phyloP scores from a whole-genome alignment of 2,113 vertebrate genomes.

The Dromaius novaehollandiae region DNA sequence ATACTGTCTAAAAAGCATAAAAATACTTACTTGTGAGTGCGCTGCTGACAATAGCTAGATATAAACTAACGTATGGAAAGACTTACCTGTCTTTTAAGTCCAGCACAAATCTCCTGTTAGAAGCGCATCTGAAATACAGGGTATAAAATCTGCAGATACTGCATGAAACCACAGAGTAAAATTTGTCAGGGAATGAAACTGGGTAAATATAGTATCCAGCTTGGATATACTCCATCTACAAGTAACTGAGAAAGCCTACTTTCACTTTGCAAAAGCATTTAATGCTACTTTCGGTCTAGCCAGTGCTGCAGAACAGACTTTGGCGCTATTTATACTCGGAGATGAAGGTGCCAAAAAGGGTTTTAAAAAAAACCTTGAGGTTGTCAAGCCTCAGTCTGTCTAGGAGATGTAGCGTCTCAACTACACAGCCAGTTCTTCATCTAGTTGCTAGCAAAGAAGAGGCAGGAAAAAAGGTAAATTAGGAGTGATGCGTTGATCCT shows the following conservation, averaged over 20 bases:
- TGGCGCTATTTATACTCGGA: not conserved
- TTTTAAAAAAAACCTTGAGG: not conserved
- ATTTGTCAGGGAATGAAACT: not conserved
- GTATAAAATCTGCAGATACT: not conserved
- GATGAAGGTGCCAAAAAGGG: constrained; percentile 24
- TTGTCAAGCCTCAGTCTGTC: not conserved
- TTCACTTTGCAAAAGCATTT: constrained; percentile 41
- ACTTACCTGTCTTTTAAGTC: not conserved
- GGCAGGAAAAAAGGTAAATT: not conserved
- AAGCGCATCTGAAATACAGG: not conserved
- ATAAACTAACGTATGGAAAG: not conserved
- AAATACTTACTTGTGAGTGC: not conserved
- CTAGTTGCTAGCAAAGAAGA: not conserved
- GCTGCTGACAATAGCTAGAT: not conserved
- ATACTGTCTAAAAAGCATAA: not conserved
- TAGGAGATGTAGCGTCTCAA: not conserved
- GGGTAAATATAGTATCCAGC: constrained; percentile 4
- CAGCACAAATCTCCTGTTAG: not conserved
- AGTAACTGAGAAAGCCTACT: constrained; percentile 1
- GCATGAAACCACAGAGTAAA: not conserved
- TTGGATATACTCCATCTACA: not conserved
- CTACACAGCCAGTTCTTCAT: not conserved
- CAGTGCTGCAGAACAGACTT: not conserved
- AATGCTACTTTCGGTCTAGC: constrained; percentile 17
- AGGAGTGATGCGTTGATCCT: not conserved